Base-by-base conservation (phyloP, 2,113 vertebrate genomes). In the Cephalopholis sonnerati region DNA sequence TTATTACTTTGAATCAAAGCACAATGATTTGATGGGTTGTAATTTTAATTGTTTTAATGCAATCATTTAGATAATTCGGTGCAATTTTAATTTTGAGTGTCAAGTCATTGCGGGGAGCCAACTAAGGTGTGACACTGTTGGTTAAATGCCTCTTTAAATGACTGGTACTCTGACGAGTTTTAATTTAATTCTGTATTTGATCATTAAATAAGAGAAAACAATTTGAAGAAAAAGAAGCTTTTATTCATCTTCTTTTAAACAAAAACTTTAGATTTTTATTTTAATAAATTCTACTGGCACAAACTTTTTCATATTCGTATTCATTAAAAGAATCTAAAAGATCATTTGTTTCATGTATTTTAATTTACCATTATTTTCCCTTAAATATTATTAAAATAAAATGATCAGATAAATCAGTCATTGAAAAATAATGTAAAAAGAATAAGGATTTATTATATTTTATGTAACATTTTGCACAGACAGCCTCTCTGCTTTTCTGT, bases 121-220 rank as follows among this genome's bases (percentile, higher is more conserved):
- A 11, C 10, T 24, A 6, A 51, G 27, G 62, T 77, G 2, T 68
- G 50, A 41, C 54, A 54, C 4, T 58, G 13, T 29, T 65, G 5
- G 24, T 59, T 51, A 46, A 71, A 77, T 57, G 18, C 3, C 11
- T 65, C 76, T 71, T 24, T 5, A 57, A 66, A 62, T 65, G 24
- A 25, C 5, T 50, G 11, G 0, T 27, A 32, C 15, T 15, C 1
- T 55, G 18, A 25, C 65, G n/a, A 59, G 4, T 20, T 22, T 2
- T 29, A 22, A 6, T 12, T 25, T 57, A 0, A 61, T 53, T 70
- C 1, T 63, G 29, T 2, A 64, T 51, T 68, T 51, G 15, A 54
- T 24, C 2, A 32, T 69, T 62, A 20, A 7, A 16, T 32, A 3
- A 61, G 12, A 24, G 8, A 25, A 9, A 73, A 74, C 32, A 8